Evolutionary conservation across 1,140 invertebrate species (phyloP).

Genomic region (Drosophila kanapiae): DNA sequence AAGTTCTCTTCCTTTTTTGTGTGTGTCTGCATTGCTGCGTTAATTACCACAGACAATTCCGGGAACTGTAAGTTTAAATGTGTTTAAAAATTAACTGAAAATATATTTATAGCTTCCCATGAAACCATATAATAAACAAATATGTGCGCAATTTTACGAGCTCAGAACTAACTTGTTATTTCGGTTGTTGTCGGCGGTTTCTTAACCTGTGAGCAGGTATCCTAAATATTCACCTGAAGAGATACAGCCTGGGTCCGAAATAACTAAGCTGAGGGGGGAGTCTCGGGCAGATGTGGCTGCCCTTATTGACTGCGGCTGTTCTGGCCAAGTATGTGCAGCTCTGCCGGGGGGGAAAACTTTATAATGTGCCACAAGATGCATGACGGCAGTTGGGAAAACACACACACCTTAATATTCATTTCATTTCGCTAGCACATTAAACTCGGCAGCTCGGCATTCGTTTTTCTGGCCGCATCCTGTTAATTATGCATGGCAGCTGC

Average conservation of each 20-base stretch:
- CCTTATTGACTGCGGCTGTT: constrained; percentile 29
- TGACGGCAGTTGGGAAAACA: not conserved
- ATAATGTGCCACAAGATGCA: constrained; percentile 75
- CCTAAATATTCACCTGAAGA: constrained; percentile 6
- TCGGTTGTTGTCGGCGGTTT: constrained; percentile 15
- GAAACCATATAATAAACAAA: constrained; percentile 30
- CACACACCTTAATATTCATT: constrained; percentile 62
- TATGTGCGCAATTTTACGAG: constrained; percentile 56
- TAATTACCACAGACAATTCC: constrained; percentile 42
- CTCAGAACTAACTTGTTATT: constrained; percentile 8
- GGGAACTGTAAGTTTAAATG: constrained; percentile 6
- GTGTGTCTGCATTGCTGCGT: constrained; percentile 12
- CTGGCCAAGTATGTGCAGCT: constrained; percentile 9
- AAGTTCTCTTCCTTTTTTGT: not conserved
- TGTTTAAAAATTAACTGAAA: constrained; percentile 25
- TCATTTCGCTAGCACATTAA: constrained; percentile 68
- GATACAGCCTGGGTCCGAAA: not conserved
- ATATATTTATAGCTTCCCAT: constrained; percentile 2
- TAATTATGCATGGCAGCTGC: constrained; percentile 69
- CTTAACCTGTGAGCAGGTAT: not conserved
- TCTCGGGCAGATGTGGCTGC: constrained; percentile 37
- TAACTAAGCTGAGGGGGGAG: constrained; percentile 13
- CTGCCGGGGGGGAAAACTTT: constrained; percentile 61
- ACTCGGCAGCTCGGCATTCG: constrained; percentile 23
- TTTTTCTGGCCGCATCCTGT: constrained; percentile 50